Conservation (phyloP, 2,888 invertebrate genomes). For the Drosophila phalerata region DNA sequence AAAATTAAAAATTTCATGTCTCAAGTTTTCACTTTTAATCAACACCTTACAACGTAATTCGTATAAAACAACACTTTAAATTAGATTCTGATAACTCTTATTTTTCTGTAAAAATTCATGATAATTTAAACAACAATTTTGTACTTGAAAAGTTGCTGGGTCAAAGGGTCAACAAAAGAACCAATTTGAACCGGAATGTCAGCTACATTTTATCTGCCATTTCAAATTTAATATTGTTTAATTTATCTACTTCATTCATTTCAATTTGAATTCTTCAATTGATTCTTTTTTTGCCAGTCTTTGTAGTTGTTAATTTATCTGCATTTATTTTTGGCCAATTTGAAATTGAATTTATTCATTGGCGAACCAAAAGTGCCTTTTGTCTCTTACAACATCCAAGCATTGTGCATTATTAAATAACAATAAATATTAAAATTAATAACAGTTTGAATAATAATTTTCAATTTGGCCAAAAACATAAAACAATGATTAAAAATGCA, state of each 20-base stretch:
- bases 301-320: slow-evolving; percentile 4
- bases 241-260: neutral
- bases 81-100: too few relatives aligned
- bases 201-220: neutral
- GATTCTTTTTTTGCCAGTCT: neutral
- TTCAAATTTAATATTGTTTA: neutral
- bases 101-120: too few relatives aligned
- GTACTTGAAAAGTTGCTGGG: too few relatives aligned
- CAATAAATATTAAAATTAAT: slow-evolving; percentile 54
- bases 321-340: slow-evolving; percentile 13
- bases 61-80: too few relatives aligned
- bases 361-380: slow-evolving; percentile 1
- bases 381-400: neutral
- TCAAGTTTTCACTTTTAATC: too few relatives aligned
- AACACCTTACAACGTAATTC: too few relatives aligned
- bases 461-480: slow-evolving; percentile 56
- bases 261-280: neutral
- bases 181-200: too few relatives aligned
- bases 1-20: too few relatives aligned
- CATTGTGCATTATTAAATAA: slow-evolving; percentile 43
- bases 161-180: too few relatives aligned
- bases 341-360: slow-evolving; percentile 5
- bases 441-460: slow-evolving; percentile 61
- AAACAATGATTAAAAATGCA: slow-evolving; percentile 75
- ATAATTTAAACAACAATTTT: too few relatives aligned